Percentiles rank a stretch among this genome's conserved stretches.
Conservation (phyloP, 2,888 invertebrate genomes). For the Hydrotaea cyrtoneurina region DNA sequence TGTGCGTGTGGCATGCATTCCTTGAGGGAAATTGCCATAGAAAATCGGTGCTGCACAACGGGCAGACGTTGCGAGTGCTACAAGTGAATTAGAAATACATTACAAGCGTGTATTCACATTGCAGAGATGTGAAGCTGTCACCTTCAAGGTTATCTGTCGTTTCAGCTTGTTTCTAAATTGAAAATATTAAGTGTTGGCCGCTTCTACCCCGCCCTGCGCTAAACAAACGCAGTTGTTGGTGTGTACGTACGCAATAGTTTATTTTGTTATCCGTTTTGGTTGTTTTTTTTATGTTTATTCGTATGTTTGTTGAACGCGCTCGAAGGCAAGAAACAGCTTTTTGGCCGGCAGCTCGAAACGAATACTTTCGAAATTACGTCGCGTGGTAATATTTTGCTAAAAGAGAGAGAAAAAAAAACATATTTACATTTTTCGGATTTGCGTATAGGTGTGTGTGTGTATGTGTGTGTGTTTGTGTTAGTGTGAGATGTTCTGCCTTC, state of each 20-base stretch:
- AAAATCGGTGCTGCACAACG: neutral
- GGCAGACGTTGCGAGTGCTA: neutral
- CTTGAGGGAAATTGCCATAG: slow-evolving; percentile 16
- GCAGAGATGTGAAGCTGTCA: neutral
- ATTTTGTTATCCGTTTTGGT: neutral
- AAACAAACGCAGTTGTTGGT: slow-evolving; percentile 11
- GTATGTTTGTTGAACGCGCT: slow-evolving; percentile 15
- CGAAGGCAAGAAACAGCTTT: slow-evolving; percentile 30
- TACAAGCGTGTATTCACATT: slow-evolving; percentile 12
- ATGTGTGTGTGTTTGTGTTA: slow-evolving; percentile 6
- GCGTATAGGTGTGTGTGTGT: slow-evolving; percentile 1
- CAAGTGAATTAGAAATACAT: slow-evolving; percentile 38
- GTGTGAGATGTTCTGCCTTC: neutral
- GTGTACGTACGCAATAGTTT: neutral
- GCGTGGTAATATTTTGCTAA: slow-evolving; percentile 35
- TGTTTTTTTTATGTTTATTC: neutral
- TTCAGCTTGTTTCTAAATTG: neutral
- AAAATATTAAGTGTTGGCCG: slow-evolving; percentile 16
- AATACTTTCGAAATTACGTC: slow-evolving; percentile 31
- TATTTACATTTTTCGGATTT: slow-evolving; percentile 13
- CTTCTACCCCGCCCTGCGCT: neutral
- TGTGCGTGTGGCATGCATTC: slow-evolving; percentile 37
- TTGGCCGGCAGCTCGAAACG: neutral
- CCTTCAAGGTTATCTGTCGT: slow-evolving; percentile 20
- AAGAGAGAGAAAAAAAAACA: slow-evolving; percentile 4